Conservation (phyloP, 2,113 vertebrate genomes). For the Nycticryphes semicollaris region DNA sequence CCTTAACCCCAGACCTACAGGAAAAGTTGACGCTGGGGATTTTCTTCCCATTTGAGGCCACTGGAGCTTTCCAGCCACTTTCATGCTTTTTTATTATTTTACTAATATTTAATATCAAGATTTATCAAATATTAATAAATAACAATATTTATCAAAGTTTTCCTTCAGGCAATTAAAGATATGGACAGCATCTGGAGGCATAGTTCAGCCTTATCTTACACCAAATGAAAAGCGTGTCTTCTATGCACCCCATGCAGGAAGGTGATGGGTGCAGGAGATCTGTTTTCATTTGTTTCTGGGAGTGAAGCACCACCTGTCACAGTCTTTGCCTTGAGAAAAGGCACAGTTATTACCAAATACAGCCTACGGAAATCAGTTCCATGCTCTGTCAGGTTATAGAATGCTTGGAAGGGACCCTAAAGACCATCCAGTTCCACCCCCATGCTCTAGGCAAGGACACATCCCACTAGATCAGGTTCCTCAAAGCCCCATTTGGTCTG, state of each 20-base stretch:
- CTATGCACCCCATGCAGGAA: accelerated
- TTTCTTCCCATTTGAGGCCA: background rate
- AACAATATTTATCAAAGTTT: background rate
- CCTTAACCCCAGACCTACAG: background rate
- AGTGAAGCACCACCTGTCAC: background rate
- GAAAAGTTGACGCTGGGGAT: background rate
- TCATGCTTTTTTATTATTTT: background rate
- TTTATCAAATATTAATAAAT: background rate
- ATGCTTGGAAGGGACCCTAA: background rate
- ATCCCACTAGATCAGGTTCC: background rate
- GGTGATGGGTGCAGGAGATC: background rate
- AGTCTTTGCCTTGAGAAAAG: background rate
- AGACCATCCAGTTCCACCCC: background rate
- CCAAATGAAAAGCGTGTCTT: background rate
- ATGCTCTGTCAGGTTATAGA: background rate
- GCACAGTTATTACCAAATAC: background rate
- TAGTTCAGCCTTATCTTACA: background rate
- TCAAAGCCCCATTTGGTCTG: background rate
- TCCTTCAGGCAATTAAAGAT: background rate
- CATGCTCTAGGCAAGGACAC: background rate
- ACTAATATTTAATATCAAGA: background rate
- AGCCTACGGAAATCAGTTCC: background rate
- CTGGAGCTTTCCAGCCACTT: background rate
- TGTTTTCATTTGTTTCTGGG: background rate
- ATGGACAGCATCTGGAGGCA: background rate